Base-by-base conservation (phyloP, 1,140 invertebrate genomes). In the Mya arenaria region DNA sequence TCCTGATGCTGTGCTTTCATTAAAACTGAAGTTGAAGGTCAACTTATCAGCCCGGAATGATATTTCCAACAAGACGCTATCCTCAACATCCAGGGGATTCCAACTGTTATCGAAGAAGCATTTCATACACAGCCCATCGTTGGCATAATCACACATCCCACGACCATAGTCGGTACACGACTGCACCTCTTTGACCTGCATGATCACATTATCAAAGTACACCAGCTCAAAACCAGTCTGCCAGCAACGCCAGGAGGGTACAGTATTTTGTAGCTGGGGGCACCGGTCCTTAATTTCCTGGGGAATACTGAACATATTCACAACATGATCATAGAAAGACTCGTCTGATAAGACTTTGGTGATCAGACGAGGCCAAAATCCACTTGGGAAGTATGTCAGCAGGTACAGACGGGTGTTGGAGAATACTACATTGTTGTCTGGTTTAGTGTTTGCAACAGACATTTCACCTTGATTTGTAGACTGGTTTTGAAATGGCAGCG, bases 351-450 rank as follows among this genome's bases (percentile, higher is more conserved):
- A 92, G 63, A 99, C 95, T 28, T 98, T 93, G 0, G 98, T 98
- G 17, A 98, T 97, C 3, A 99, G 94, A 13, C 98, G 94, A 0
- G 98, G 97, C 99, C 98, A 99, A 92, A 99, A 99, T 0, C 99
- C 99, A 85, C 97, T 97, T 0, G 99, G 99, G 90, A 99, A 97
- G 92, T 99, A 99, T 0, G 98, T 98, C 95, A 99, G 96, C 5
- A 93, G 86, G 84, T 94, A 94, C 1, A 94, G 87, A 25, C 94
- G 88, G 39, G 91, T 88, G 66, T 92, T 83, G 4, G 92, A 90
- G 56, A 90, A 89, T 13, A 86, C 87, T 19, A 90, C 86, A 77
- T 90, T 89, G n/a, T 60, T 87, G 23, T 81, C 73, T n/a, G 88
- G 56, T 30, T 85, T 82, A 23, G 86, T 75, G 13, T 77, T 85